Evolutionary conservation across 2,797 vertebrate species (phyloP).

Genomic region (Lepidocolaptes lacrymiger): DNA sequence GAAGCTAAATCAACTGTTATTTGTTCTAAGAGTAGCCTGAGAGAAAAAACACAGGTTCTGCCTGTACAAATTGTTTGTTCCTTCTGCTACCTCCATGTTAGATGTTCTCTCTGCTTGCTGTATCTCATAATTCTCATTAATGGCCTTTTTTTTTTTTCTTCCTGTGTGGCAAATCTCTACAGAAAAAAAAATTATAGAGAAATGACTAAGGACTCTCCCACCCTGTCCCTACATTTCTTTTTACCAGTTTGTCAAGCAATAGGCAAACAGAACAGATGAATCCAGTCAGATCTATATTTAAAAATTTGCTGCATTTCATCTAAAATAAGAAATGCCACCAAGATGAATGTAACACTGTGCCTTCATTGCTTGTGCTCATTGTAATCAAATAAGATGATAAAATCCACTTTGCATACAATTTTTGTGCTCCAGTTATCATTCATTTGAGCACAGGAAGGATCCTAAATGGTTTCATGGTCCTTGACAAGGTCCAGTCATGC

Average conservation of each 20-base stretch:
- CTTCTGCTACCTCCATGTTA: neutral
- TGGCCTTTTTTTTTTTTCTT: neutral
- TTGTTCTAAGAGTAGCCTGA: neutral
- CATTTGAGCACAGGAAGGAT: neutral
- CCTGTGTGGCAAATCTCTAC: neutral
- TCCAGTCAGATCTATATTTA: neutral
- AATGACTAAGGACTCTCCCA: neutral
- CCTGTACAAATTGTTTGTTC: neutral
- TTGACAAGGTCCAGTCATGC: neutral
- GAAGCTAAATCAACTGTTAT: neutral
- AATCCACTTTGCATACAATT: neutral
- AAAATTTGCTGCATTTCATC: neutral
- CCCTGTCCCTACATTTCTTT: neutral
- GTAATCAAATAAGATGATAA: neutral
- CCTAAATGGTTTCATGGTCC: neutral
- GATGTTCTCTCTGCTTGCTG: neutral
- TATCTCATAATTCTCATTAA: neutral
- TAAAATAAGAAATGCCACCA: neutral
- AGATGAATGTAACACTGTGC: neutral
- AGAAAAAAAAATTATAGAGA: neutral
- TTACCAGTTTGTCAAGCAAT: neutral
- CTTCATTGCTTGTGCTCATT: neutral
- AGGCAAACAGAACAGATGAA: neutral
- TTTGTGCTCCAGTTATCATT: neutral
- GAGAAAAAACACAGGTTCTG: neutral